These are phyloP conservation scores for Harpagus bidentatus DNA, from an alignment of 2,113 vertebrate genomes.

Conservation along the genomic window DNA sequence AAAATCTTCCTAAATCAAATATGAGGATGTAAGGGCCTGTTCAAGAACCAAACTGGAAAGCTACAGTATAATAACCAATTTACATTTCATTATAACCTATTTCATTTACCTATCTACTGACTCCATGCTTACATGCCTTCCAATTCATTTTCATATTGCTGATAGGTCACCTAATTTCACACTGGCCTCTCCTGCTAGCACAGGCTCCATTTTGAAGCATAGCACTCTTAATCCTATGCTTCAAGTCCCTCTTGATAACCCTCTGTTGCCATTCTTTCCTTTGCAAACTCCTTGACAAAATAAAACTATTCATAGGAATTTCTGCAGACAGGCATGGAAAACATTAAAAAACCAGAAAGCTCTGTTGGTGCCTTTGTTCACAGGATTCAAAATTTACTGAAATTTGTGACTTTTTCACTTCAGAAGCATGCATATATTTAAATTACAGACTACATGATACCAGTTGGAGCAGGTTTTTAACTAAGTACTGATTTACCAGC, in stretches of 20 bases:
- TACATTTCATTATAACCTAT: background rate
- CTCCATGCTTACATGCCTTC: background rate
- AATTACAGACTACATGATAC: background rate
- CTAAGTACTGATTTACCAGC: background rate
- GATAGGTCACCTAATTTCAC: conserved; percentile 26
- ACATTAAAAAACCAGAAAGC: background rate
- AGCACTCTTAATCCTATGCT: background rate
- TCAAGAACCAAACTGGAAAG: background rate
- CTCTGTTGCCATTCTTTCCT: background rate
- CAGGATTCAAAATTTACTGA: background rate
- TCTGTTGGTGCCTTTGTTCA: background rate
- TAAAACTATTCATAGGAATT: background rate
- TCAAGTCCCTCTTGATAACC: background rate
- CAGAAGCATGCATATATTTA: background rate
- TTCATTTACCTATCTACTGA: background rate
- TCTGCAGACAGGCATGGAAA: background rate
- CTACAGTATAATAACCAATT: background rate
- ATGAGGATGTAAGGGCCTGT: background rate
- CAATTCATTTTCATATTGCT: background rate
- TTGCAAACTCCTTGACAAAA: background rate
- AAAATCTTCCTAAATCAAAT: background rate
- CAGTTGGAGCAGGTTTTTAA: background rate
- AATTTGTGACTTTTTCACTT: background rate
- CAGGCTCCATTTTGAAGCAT: background rate
- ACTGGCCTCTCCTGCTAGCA: background rate